Evolutionary conservation across 2,113 vertebrate genomes (phyloP).

Genomic region (Neopipo cinnamomea): DNA sequence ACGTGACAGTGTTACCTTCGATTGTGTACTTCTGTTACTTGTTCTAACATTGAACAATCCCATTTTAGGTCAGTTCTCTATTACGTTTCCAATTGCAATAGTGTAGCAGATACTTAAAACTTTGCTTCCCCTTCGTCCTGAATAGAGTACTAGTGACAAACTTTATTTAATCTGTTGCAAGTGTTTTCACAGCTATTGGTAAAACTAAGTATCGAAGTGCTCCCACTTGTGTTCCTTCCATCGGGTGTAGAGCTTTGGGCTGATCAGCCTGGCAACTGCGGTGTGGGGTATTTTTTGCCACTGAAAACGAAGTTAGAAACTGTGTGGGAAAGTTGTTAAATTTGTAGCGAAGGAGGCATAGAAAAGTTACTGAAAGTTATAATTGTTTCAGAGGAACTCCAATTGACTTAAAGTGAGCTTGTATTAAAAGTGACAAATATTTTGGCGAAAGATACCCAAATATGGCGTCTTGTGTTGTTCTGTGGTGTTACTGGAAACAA

Average conservation of each 20-base stretch:
- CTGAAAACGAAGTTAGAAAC: background rate
- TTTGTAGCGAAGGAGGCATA: accelerated
- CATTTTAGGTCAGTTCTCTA: accelerated
- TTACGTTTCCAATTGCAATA: background rate
- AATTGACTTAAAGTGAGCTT: background rate
- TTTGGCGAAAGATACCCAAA: background rate
- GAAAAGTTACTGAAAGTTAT: background rate
- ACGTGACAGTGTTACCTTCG: background rate
- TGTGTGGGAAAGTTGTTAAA: background rate
- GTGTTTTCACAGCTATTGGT: accelerated
- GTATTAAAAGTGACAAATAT: background rate
- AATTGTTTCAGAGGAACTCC: background rate
- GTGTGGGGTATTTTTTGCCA: accelerated
- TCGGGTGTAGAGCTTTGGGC: accelerated
- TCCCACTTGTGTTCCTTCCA: background rate
- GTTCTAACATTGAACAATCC: background rate
- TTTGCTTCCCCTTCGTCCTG: accelerated
- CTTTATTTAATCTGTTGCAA: background rate
- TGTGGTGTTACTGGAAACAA: background rate
- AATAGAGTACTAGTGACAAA: background rate
- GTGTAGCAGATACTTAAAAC: background rate
- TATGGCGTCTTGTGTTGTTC: background rate
- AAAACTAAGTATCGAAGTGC: accelerated
- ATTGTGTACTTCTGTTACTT: background rate
- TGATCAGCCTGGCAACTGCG: background rate